Conservation (phyloP, 2,888 invertebrate species). For the Polydrusus tereticollis region DNA sequence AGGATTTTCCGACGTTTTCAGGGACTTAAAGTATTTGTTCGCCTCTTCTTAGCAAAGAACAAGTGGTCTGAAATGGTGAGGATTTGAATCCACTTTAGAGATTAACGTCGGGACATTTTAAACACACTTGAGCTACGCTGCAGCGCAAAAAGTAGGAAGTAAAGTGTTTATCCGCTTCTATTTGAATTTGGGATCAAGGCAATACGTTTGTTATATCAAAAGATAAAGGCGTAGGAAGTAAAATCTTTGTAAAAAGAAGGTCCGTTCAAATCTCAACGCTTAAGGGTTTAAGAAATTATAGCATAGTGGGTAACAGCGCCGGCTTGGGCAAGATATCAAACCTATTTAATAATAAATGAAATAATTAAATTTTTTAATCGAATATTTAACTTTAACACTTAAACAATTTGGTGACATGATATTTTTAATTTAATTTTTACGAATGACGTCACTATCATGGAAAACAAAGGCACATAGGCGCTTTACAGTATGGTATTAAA, state of each 20-base stretch:
- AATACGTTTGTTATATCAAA: background rate
- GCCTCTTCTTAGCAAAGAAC: conserved; percentile 40
- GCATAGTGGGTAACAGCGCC: too few relatives aligned
- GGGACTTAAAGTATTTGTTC: conserved; percentile 46
- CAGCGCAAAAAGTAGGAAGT: conserved; percentile 1
- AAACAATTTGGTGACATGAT: too few relatives aligned
- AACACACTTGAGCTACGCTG: conserved; percentile 37
- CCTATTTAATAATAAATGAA: too few relatives aligned
- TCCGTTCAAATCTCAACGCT: too few relatives aligned
- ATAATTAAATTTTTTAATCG: too few relatives aligned
- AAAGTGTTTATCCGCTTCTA: conserved; percentile 11
- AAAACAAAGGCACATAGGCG: too few relatives aligned
- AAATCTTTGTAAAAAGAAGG: background rate
- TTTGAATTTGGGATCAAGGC: conserved; percentile 15
- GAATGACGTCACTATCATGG: too few relatives aligned
- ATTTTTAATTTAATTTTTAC: too few relatives aligned
- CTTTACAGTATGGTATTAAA: too few relatives aligned
- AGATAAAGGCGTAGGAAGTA: background rate
- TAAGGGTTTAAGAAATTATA: too few relatives aligned
- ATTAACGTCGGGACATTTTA: conserved; percentile 59
- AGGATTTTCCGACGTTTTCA: conserved; percentile 39
- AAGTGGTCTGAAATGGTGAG: conserved; percentile 56
- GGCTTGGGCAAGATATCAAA: too few relatives aligned
- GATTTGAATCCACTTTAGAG: conserved; percentile 66
- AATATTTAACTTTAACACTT: too few relatives aligned